Conservation (phyloP, 1,140 invertebrate genomes). For the Hyles vespertilio region DNA sequence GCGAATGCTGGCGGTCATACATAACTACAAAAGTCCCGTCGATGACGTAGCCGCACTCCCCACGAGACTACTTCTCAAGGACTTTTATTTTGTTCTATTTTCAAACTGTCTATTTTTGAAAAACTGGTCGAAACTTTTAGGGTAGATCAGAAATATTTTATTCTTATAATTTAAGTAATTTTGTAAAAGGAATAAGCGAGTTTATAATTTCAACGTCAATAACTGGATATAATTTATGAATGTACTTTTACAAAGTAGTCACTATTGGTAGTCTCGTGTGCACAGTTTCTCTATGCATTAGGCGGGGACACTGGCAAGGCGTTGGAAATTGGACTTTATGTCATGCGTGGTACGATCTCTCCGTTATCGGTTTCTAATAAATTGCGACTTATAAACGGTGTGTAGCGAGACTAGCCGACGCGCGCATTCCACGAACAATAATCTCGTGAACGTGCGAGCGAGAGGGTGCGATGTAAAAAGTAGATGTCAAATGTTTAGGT, state of each 20-base stretch:
- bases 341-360: conserved; percentile 5
- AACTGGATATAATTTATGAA: conserved; percentile 62
- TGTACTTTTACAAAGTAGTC: conserved; percentile 69
- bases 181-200: neutral
- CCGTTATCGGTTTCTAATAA: conserved; percentile 22
- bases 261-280: conserved; percentile 62
- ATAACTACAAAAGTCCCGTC: conserved; percentile 70
- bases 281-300: conserved; percentile 21
- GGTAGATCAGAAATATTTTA: neutral
- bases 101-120: conserved; percentile 42
- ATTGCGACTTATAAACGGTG: conserved; percentile 34
- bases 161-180: neutral
- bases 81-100: conserved; percentile 70
- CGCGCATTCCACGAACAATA: conserved; percentile 72
- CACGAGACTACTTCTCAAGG: conserved; percentile 75
- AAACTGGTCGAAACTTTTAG: conserved; percentile 1
- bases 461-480: conserved; percentile 67
- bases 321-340: conserved; percentile 43
- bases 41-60: conserved; percentile 69
- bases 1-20: conserved; percentile 52
- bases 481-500: conserved; percentile 75
- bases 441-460: conserved; percentile 59
- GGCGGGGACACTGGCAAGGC: conserved; percentile 8
- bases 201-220: conserved; percentile 2
- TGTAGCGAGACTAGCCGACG: conserved; percentile 67